A percentile compares a stretch with the other conserved stretches of the same genome.
Conservation (phyloP, 2,113 vertebrate genomes). For the Antechinus flavipes region DNA sequence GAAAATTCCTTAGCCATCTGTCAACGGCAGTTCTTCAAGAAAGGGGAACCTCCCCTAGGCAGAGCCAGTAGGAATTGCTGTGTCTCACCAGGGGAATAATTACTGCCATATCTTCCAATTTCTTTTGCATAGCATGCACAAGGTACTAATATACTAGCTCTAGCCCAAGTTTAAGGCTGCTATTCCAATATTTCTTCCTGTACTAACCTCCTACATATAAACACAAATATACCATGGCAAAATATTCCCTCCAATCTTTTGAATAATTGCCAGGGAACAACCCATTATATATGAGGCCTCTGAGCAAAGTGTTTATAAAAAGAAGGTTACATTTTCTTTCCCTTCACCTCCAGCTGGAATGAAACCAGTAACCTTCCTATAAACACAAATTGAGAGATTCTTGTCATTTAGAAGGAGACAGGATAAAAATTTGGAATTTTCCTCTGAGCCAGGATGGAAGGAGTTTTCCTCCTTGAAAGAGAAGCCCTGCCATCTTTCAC, state of each 20-base stretch:
- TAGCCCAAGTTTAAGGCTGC: not conserved
- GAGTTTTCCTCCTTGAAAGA: conserved; percentile 78
- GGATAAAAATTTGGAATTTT: conserved; percentile 77
- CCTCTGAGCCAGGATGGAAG: conserved; percentile 74
- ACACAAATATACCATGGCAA: not conserved
- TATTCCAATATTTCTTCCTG: not conserved
- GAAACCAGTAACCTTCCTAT: conserved; percentile 80
- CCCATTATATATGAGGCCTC: conserved; percentile 52
- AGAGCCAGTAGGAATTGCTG: conserved; percentile 7
- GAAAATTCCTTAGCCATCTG: conserved; percentile 33
- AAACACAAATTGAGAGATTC: conserved; percentile 83
- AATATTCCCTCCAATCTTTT: conserved; percentile 35
- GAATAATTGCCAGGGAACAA: not conserved
- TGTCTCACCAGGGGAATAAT: conserved; percentile 33
- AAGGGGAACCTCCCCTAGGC: conserved; percentile 3
- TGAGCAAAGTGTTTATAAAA: conserved; percentile 32
- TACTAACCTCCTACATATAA: not conserved
- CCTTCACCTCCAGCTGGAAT: conserved; percentile 79
- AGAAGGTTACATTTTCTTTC: conserved; percentile 66
- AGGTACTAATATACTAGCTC: not conserved
- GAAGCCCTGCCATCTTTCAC: conserved; percentile 61
- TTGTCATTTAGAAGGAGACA: conserved; percentile 83
- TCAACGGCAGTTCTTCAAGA: conserved; percentile 29
- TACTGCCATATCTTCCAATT: not conserved
- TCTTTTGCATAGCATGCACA: conserved; percentile 37